Conservation (phyloP, 2,888 invertebrate species). For the Clusia tigrina region DNA sequence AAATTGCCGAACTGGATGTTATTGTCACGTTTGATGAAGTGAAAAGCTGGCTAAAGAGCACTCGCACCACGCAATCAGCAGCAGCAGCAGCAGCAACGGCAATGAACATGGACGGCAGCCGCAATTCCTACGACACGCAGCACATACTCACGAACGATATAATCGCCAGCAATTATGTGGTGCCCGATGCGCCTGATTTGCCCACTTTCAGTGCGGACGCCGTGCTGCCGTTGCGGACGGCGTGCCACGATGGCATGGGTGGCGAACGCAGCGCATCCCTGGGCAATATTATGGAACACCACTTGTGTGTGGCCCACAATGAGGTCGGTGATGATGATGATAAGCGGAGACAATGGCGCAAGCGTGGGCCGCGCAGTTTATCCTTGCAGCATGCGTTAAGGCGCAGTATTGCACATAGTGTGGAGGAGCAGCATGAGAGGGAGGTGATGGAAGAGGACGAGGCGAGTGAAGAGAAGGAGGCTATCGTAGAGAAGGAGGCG, state of each 20-base stretch:
- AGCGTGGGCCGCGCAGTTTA: neutral
- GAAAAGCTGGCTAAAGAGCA: too few species aligned
- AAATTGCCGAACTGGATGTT: too few species aligned
- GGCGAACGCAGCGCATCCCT: conserved; percentile 12
- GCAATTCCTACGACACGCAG: conserved; percentile 36
- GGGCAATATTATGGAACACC: conserved; percentile 3
- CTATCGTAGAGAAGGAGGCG: too few species aligned
- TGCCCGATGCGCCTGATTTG: conserved; percentile 32
- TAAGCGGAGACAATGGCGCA: conserved; percentile 5
- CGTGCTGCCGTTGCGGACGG: conserved; percentile 17
- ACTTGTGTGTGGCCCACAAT: neutral
- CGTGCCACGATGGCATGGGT: neutral
- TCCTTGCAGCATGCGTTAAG: neutral
- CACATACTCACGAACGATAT: conserved; percentile 16
- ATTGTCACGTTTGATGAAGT: too few species aligned
- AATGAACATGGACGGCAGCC: conserved; percentile 21
- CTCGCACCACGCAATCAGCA: too few species aligned
- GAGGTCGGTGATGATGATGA: neutral
- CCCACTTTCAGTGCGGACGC: conserved; percentile 26
- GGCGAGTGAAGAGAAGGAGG: too few species aligned
- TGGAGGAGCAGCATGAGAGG: too few species aligned
- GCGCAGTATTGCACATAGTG: neutral
- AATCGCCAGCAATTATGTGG: conserved; percentile 36
- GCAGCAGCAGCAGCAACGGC: neutral
- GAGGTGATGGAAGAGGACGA: too few species aligned